Evolutionary conservation across 2,797 vertebrate genomes (phyloP), one percentile per base, ranked within the genome.

Genomic region (Lutjanus campechanus): DNA sequence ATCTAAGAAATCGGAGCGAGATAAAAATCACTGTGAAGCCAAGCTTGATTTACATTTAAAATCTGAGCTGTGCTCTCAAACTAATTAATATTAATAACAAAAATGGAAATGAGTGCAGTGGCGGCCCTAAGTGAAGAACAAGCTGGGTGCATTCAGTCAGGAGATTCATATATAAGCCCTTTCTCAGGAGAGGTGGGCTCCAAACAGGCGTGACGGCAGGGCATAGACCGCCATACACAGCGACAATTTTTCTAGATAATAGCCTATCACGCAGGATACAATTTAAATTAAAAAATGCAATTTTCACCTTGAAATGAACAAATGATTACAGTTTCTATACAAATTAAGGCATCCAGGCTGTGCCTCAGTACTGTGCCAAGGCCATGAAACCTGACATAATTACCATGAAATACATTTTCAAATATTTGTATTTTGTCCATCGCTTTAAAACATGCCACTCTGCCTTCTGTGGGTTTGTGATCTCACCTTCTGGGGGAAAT

Each of bases 291-390:
- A 99, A 99, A 99, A 99, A 99, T 99, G 98, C 98, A 99, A 99
- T 99, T 99, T 99, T 99, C 97, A 99, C 98, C 98, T 99, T 99
- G 97, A 99, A 99, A 99, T 99, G 98, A 99, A 99, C 98, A 99
- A 99, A 99, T 99, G 98, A 99, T 99, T 99, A 99, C 97, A 99
- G 98, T 99, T 99, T 99, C 98, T 99, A 98, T 99, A 99, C 98
- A 99, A 99, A 99, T 99, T 98, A 99, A 99, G 98, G 97, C 97
- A 97, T 98, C 98, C 97, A 98, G 97, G 96, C 97, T 96, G 96
- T 89, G 97, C 97, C 98, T 98, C 97, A 98, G 97, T 97, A 97
- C 97, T 96, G 96, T 93, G 97, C 97, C 96, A 96, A 95, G 97
- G 95, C 97, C 98, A 99, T 98, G 97, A 99, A 99, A 99, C 98